These are phyloP conservation scores for Pogonomyrmex californicus DNA, from an alignment of 1,140 invertebrate genomes.

Conservation along the genomic window DNA sequence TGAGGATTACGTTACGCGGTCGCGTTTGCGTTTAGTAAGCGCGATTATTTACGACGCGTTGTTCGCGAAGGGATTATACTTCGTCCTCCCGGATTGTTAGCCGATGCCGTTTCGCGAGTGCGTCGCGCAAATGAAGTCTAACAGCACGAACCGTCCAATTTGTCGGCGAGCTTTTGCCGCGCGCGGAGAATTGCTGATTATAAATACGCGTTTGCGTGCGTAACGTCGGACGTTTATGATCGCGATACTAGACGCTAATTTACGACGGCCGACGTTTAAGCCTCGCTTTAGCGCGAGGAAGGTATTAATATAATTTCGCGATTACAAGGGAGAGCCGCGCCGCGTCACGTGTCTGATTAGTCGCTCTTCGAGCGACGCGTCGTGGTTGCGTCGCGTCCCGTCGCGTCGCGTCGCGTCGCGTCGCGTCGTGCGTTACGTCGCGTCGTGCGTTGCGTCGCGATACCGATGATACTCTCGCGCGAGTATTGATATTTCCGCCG, in stretches of 20 bases:
- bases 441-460: not conserved
- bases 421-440: not conserved
- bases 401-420: not conserved
- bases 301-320: conserved; percentile 22
- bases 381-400: not conserved
- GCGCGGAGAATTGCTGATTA: conserved; percentile 59
- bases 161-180: conserved; percentile 70
- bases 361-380: not conserved
- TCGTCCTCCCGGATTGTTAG: conserved; percentile 36
- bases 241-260: conserved; percentile 65
- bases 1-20: conserved; percentile 25
- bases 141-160: conserved; percentile 66
- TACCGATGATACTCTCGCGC: not conserved
- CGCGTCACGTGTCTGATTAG: conserved; percentile 3
- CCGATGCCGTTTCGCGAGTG: not conserved
- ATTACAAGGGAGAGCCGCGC: not conserved
- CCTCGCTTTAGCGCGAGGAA: not conserved
- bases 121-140: conserved; percentile 41
- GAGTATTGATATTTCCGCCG: conserved; percentile 18
- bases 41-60: conserved; percentile 40
- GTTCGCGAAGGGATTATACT: conserved; percentile 37
- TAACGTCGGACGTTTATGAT: conserved; percentile 69
- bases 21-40: conserved; percentile 37
- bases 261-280: conserved; percentile 44
- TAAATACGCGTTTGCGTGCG: conserved; percentile 59